Percentiles rank a stretch among this genome's conserved stretches.
phyloP scores from a whole-genome alignment of 2,888 invertebrate genomes.

The Argynnis bischoffii region DNA sequence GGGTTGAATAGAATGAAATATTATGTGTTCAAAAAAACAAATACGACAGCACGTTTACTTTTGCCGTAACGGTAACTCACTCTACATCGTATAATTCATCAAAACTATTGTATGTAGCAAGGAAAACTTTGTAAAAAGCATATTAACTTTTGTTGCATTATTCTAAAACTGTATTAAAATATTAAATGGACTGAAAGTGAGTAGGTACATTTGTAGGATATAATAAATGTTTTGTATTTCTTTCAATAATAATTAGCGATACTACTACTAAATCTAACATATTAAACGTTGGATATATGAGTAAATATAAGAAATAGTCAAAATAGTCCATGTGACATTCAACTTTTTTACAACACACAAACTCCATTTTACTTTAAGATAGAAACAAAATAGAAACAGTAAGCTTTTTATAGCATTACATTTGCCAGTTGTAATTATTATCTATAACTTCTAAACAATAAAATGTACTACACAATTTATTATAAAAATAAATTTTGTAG shows the following conservation, averaged over 20 bases:
- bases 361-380: neutral
- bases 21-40: constrained; percentile 20
- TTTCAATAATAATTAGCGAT: too few species aligned
- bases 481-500: neutral
- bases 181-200: too few species aligned
- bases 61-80: constrained; percentile 24
- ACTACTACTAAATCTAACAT: too few species aligned
- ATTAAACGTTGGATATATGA: too few species aligned
- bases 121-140: constrained; percentile 1
- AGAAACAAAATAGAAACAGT: constrained; percentile 7
- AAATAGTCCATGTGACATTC: too few species aligned
- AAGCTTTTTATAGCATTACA: constrained; percentile 9
- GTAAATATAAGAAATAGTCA: too few species aligned
- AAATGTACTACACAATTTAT: constrained; percentile 14
- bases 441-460: constrained; percentile 7
- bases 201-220: too few species aligned
- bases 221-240: too few species aligned
- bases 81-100: constrained; percentile 14
- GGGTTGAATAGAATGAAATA: constrained; percentile 16
- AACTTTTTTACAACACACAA: too few species aligned
- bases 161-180: neutral
- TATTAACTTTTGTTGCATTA: neutral
- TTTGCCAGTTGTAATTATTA: constrained; percentile 14
- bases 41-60: constrained; percentile 13
- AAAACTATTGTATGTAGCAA: constrained; percentile 7